A percentile compares a stretch with the other conserved stretches of the same genome.
Conservation (phyloP, 1,140 invertebrate species). For the Ceratina calcarata region DNA sequence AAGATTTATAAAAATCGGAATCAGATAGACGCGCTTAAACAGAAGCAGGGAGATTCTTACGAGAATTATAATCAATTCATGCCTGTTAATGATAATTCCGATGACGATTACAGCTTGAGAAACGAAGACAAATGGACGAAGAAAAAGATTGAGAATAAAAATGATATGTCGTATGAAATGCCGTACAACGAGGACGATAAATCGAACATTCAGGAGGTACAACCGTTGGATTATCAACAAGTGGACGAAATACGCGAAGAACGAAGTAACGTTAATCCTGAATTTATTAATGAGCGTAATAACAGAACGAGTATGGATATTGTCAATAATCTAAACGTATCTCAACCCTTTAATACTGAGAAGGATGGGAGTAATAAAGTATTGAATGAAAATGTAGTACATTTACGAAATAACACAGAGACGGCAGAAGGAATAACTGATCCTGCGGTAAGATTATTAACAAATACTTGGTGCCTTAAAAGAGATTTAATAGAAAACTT, state of each 20-base stretch:
- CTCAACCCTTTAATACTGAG: not conserved
- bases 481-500: not conserved
- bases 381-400: too few species aligned
- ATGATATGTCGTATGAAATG: conserved; percentile 59
- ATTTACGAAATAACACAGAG: too few species aligned
- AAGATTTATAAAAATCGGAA: conserved; percentile 38
- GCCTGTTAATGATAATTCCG: conserved; percentile 22
- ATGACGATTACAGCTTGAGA: conserved; percentile 47
- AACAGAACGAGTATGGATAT: not conserved
- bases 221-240: conserved; percentile 51
- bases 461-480: not conserved
- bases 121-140: conserved; percentile 63
- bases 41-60: conserved; percentile 38
- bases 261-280: conserved; percentile 52
- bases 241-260: conserved; percentile 66
- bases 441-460: not conserved
- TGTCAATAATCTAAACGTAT: not conserved
- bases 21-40: conserved; percentile 30
- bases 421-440: too few species aligned
- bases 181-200: conserved; percentile 60
- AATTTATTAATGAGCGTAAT: not conserved
- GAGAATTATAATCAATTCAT: conserved; percentile 21
- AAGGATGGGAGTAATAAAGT: too few species aligned
- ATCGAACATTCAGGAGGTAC: conserved; percentile 50
- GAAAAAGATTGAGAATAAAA: conserved; percentile 58